Conservation (phyloP, 2,888 invertebrate genomes). For the Gnatocerus cornutus region DNA sequence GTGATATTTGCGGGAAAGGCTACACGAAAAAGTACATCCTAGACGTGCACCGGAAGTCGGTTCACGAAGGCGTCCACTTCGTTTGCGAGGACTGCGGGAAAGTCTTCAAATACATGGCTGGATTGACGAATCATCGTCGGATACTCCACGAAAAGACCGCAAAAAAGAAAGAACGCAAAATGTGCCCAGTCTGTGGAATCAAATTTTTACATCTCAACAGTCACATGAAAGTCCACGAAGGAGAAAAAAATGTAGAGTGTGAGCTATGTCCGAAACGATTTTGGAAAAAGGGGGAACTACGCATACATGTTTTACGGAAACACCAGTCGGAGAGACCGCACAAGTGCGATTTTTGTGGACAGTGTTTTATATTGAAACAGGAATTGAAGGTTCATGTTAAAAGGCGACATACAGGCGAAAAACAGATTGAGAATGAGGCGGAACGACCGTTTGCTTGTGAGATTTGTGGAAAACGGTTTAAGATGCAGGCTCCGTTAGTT, state of each 20-base stretch:
- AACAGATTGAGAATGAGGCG: conserved; percentile 15
- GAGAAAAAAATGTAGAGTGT: conserved; percentile 1
- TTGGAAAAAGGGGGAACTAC: not conserved
- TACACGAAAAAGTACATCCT: not conserved
- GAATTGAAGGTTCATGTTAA: not conserved
- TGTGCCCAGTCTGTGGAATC: not conserved
- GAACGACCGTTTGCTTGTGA: conserved; percentile 69
- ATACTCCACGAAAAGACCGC: not conserved
- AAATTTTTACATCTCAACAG: not conserved
- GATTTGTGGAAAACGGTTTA: conserved; percentile 59
- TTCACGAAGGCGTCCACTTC: conserved; percentile 17
- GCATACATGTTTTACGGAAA: not conserved
- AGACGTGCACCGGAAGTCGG: conserved; percentile 4
- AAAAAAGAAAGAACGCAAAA: not conserved
- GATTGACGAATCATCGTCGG: not conserved
- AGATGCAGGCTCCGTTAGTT: conserved; percentile 56
- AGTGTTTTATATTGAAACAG: not conserved
- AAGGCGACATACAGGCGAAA: not conserved
- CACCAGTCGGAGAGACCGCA: not conserved
- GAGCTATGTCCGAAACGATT: conserved; percentile 34
- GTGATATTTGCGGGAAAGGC: conserved; percentile 25
- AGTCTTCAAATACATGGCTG: conserved; percentile 18
- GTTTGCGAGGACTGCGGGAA: conserved; percentile 27
- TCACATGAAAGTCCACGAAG: not conserved
- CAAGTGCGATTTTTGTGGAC: conserved; percentile 2